Conservation (phyloP, 2,113 vertebrate species). For the Myiagra hebetior region DNA sequence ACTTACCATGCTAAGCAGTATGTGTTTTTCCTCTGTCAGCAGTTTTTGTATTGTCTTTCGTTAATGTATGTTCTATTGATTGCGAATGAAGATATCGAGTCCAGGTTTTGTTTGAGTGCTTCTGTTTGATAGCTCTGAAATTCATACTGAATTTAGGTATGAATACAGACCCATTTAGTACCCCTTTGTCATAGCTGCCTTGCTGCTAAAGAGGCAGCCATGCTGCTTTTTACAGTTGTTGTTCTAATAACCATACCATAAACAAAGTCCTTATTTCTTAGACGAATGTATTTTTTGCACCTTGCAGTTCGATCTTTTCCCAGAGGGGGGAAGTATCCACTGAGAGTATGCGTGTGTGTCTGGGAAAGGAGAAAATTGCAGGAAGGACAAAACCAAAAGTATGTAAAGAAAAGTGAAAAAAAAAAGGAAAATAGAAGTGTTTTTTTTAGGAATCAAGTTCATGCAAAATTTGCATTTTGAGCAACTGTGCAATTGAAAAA, state of each 20-base stretch:
- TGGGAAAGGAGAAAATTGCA: not conserved
- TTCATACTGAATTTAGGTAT: not conserved
- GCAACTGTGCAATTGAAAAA: not conserved
- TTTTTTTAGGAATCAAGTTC: not conserved
- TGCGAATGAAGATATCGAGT: not conserved
- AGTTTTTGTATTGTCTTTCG: not conserved
- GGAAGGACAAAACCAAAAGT: not conserved
- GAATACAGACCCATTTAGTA: not conserved
- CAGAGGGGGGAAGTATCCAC: slow-evolving; percentile 74
- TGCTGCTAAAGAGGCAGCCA: not conserved
- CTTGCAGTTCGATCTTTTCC: slow-evolving; percentile 70
- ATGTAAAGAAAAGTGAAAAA: not conserved
- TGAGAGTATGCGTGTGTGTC: not conserved
- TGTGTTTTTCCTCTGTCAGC: not conserved
- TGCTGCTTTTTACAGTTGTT: not conserved
- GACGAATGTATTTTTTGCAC: not conserved
- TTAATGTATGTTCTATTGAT: not conserved
- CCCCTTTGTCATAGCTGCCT: not conserved
- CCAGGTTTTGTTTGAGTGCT: not conserved
- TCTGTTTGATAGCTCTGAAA: not conserved
- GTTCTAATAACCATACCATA: not conserved
- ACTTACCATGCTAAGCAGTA: not conserved
- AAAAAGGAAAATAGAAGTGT: not conserved
- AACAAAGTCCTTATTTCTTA: not conserved
- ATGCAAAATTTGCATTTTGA: not conserved